A percentile compares a stretch with the other conserved stretches of the same genome.
These are phyloP conservation scores for Hyles vespertilio DNA, from an alignment of 1,140 invertebrate genomes.

Conservation along the genomic window DNA sequence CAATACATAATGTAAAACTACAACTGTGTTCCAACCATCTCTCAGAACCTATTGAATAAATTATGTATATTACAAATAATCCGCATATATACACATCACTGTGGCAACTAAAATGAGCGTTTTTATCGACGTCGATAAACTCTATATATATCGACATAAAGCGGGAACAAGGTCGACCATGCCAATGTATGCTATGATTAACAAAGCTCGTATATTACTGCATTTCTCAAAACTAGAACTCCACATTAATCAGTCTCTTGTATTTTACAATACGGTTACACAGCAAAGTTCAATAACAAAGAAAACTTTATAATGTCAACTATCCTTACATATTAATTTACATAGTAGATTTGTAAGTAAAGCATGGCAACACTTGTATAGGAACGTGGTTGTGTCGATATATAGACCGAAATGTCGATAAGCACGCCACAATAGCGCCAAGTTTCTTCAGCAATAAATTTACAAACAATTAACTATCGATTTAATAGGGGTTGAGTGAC, in stretches of 20 bases:
- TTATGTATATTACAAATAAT: constrained; percentile 51
- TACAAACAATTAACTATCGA: constrained; percentile 42
- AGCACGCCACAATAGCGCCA: neutral
- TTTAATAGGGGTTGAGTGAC: constrained; percentile 64
- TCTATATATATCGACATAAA: neutral
- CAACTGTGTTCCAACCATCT: constrained; percentile 33
- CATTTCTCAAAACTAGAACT: too few species aligned
- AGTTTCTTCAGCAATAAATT: constrained; percentile 25
- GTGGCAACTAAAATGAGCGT: constrained; percentile 17
- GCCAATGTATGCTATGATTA: too few species aligned
- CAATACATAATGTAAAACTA: constrained; percentile 64
- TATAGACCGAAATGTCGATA: neutral
- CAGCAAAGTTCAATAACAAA: too few species aligned
- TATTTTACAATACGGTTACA: too few species aligned
- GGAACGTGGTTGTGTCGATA: too few species aligned
- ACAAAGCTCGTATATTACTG: too few species aligned
- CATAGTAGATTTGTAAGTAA: too few species aligned
- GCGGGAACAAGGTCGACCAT: too few species aligned
- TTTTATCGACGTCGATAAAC: constrained; percentile 2
- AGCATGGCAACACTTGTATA: too few species aligned
- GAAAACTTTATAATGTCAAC: too few species aligned
- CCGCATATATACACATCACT: constrained; percentile 56
- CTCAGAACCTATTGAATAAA: constrained; percentile 50
- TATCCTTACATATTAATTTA: too few species aligned
- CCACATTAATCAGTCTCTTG: too few species aligned